Base-by-base conservation (phyloP, 2,888 invertebrate genomes). In the Siphonodentalium dalli region DNA sequence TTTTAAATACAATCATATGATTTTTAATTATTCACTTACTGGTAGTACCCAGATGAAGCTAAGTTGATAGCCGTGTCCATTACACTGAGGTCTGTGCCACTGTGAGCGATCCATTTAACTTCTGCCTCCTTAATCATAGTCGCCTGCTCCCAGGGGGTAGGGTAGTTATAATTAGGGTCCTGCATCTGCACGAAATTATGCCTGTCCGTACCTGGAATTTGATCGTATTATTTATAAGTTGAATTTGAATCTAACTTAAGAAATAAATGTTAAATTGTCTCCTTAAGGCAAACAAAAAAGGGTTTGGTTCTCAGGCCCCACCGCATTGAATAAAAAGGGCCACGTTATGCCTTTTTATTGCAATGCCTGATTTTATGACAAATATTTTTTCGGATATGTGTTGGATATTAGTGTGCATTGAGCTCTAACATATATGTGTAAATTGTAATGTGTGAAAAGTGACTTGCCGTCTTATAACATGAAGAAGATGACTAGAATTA, bases 41-140 rank as follows among this genome's bases (percentile, higher is more conserved):
- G 65, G 54, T 76, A 80, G 55, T 79, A 80, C n/a, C 79, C 78
- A 34, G 77, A 62, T 5, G 79, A 76, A 15, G 79, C 72, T 59
- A 79, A 63, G 43, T 68, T 63, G 4, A 79, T 54, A 6, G 79
- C 79, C 13, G 79, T 60, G 51, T 79, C 75, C 46, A 71, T 61
- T 5, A 68, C 28, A 1, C 58, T 58, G 13, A 73, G 54, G 21
- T 58, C 57, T 2, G 46, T 69, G 29, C 65, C 65, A 1, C 67
- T 69, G 44, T 72, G 70, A 49, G 68, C 62, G 18, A 73, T 74
- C 79, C 77, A 79, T 31, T 66, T 59, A 8, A 77, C 62, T 26
- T 72, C 61, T 4, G 74, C 66, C 48, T 66, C 66, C 5, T 57
- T 59, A 78, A 78, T 78, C 66, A 81, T 63, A 29, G 56, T 72